Base-by-base conservation (phyloP, 2,797 vertebrate species). In the Babyrousa celebensis region DNA sequence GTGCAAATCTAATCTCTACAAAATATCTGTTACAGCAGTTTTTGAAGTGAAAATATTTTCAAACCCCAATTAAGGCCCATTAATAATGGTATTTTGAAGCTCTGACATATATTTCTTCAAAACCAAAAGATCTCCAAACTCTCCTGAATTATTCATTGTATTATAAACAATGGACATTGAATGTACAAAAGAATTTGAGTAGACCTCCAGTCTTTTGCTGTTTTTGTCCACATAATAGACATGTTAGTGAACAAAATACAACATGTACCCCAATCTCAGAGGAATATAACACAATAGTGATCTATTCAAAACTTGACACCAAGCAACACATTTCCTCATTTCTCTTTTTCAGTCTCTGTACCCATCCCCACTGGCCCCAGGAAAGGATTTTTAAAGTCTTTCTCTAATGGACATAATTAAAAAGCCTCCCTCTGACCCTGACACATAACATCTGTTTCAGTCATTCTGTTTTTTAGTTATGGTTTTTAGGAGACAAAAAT, bases 21-120 rank as follows among this genome's bases (percentile, higher is more conserved):
- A 80, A 96, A 60, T 29, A 48, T 54, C 20, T 4, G 43, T 85
- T 71, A 65, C 21, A 58, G 56, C 27, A 65, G 72, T 12, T 80
- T 72, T 74, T 79, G 65, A 85, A 72, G 72, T 80, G 25, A 93
- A 92, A 74, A 48, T 74, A n/a, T 79, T 58, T 93, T 58, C 29
- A 60, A 93, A 83, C 56, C 25, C 40, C 27, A 85, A 74, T 74
- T 43, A 58, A 85, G 40, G n/a, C 1, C 58, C 58, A 43, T 79
- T 52, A 63, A 15, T 23, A 75, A 60, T 43, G 23, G n/a, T 62
- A 82, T 48, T 87, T 78, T 27, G 68, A 82, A 32, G 3, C 20
- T 68, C 60, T 36, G 27, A 90, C 12, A 92, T 25, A 12, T 72
- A 75, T 70, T 43, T 89, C 21, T 89, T 52, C 5, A 14, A 60